Evolutionary conservation across 2,113 vertebrate genomes (phyloP).

Genomic region (Telmatochromis brichardi): DNA sequence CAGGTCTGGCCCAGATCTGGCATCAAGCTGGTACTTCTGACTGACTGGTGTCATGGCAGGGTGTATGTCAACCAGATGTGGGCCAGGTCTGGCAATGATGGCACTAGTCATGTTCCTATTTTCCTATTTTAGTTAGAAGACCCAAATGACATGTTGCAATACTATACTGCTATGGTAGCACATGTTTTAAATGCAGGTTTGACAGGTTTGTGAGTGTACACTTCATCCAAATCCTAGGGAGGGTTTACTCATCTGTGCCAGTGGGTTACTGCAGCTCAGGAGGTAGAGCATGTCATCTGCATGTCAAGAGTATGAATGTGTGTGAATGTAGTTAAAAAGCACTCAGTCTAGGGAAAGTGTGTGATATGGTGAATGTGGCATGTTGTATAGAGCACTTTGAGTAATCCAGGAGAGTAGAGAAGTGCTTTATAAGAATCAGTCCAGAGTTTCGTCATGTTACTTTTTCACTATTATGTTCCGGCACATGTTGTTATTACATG

Average conservation of each 20-base stretch:
- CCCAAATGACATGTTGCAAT: background rate
- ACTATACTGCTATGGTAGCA: background rate
- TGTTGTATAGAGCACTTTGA: background rate
- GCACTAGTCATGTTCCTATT: background rate
- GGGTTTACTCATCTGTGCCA: background rate
- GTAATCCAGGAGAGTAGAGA: background rate
- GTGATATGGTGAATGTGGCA: background rate
- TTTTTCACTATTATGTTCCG: background rate
- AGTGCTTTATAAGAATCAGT: background rate
- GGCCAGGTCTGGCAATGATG: background rate
- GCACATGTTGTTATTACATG: background rate
- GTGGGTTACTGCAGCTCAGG: background rate
- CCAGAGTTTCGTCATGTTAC: background rate
- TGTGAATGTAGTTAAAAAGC: background rate
- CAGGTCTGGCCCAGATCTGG: fast-evolving
- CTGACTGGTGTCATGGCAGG: fast-evolving
- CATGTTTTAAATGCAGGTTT: fast-evolving
- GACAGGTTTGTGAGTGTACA: background rate
- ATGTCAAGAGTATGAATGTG: background rate
- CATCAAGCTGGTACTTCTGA: background rate
- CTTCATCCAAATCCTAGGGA: background rate
- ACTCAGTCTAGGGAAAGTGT: background rate
- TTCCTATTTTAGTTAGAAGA: background rate
- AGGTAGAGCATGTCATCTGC: fast-evolving
- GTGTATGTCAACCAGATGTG: background rate